These are phyloP conservation scores for Podarcis lilfordi DNA, from an alignment of 2,797 vertebrate genomes.

Conservation along the genomic window DNA sequence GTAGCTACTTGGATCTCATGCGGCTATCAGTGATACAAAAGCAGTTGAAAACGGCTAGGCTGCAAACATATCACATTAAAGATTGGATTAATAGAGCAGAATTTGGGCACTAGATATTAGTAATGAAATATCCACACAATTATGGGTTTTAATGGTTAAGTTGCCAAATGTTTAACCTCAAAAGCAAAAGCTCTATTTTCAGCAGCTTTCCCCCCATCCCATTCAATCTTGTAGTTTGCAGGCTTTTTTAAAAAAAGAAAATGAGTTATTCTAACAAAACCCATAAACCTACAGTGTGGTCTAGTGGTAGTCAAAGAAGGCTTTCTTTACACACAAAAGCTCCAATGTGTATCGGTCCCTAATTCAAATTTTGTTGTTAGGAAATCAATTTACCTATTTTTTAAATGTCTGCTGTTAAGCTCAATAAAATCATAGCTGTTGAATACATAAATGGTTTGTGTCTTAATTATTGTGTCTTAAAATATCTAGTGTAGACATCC, in stretches of 20 bases:
- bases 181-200: not conserved
- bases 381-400: constrained; percentile 35
- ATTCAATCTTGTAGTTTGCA: not conserved
- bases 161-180: not conserved
- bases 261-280: constrained; percentile 50
- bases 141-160: not conserved
- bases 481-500: not conserved
- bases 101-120: not conserved
- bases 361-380: not conserved
- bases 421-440: constrained; percentile 68
- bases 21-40: not conserved
- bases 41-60: not conserved
- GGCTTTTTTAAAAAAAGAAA: not conserved
- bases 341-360: constrained; percentile 13
- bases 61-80: not conserved
- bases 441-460: not conserved
- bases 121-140: not conserved
- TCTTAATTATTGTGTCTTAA: constrained; percentile 22
- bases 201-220: not conserved
- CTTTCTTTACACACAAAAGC: not conserved
- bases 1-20: not conserved
- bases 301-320: constrained; percentile 4
- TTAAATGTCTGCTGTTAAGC: constrained; percentile 42
- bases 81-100: not conserved
- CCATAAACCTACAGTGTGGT: constrained; percentile 30